Conservation (phyloP, 2,797 vertebrate species). For the Cyprinella venusta region DNA sequence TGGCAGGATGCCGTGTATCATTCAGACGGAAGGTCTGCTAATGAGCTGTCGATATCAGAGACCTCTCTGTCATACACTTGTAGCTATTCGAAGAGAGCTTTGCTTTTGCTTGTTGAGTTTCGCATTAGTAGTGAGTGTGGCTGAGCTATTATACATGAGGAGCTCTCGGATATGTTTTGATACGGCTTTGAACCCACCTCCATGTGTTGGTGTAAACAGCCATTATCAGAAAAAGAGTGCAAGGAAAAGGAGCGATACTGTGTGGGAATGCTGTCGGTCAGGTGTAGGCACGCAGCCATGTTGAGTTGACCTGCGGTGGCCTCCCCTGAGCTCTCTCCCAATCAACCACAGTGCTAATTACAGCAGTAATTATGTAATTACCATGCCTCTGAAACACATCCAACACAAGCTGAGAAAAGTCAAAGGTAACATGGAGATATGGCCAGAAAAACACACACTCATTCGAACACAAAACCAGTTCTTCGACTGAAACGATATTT, state of each 20-base stretch:
- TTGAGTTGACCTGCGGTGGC: conserved; percentile 48
- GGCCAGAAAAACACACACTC: conserved; percentile 39
- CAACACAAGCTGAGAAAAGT: conserved; percentile 62
- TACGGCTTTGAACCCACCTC: conserved; percentile 42
- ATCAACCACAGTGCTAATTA: conserved; percentile 73
- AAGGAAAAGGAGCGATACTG: conserved; percentile 39
- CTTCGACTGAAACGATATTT: background rate
- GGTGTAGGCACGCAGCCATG: conserved; percentile 63
- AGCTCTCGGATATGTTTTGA: conserved; percentile 42
- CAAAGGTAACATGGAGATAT: conserved; percentile 56
- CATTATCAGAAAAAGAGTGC: conserved; percentile 38
- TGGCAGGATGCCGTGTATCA: conserved; percentile 20
- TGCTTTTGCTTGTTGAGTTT: conserved; percentile 40
- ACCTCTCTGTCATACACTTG: conserved; percentile 20
- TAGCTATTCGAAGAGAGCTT: conserved; percentile 10
- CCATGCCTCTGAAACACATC: conserved; percentile 64
- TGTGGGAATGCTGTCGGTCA: conserved; percentile 61
- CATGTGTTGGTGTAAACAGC: conserved; percentile 43
- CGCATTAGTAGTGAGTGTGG: conserved; percentile 32
- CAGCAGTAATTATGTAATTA: conserved; percentile 76
- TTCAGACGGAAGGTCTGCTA: conserved; percentile 37
- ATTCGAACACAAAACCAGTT: conserved; percentile 6
- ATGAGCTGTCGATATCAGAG: conserved; percentile 31
- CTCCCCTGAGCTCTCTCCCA: conserved; percentile 66
- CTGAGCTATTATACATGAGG: conserved; percentile 30